Conservation (phyloP, 2,888 invertebrate species). For the Zeuzera pyrina region DNA sequence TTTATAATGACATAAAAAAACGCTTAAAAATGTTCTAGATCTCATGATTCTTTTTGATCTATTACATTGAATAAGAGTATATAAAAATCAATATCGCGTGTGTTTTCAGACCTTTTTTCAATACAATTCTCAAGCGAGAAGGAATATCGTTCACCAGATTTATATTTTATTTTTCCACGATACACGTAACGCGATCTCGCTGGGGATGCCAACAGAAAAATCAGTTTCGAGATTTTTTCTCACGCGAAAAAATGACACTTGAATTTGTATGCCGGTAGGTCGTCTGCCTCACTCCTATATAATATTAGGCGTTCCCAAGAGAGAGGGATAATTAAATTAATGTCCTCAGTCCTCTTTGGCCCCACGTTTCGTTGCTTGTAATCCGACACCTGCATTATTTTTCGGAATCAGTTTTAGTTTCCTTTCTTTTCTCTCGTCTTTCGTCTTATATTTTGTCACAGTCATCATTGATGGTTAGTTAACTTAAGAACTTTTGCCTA, state of each 20-base stretch:
- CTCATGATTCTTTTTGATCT: too few species aligned
- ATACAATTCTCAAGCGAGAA: too few species aligned
- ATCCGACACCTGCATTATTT: constrained; percentile 70
- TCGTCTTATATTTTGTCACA: too few species aligned
- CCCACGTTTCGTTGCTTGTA: constrained; percentile 53
- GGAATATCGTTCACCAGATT: constrained; percentile 31
- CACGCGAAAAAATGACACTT: constrained; percentile 69
- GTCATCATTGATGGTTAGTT: too few species aligned
- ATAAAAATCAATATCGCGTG: too few species aligned
- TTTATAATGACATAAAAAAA: too few species aligned
- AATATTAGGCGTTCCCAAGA: constrained; percentile 63
- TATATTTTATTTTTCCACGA: constrained; percentile 46
- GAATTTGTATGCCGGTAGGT: constrained; percentile 53
- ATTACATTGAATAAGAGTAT: too few species aligned
- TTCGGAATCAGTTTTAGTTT: constrained; percentile 22
- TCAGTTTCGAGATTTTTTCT: constrained; percentile 68
- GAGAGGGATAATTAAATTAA: constrained; percentile 69
- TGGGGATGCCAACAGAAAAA: constrained; percentile 53
- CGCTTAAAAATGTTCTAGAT: too few species aligned
- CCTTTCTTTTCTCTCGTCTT: constrained; percentile 23
- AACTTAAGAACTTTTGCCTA: too few species aligned
- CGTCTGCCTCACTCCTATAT: constrained; percentile 50
- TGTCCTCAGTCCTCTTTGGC: constrained; percentile 60
- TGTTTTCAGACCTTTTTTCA: too few species aligned
- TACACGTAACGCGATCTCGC: constrained; percentile 57